phyloP scores from a whole-genome alignment of 2,113 vertebrate genomes.

The Pelmatolapia mariae region DNA sequence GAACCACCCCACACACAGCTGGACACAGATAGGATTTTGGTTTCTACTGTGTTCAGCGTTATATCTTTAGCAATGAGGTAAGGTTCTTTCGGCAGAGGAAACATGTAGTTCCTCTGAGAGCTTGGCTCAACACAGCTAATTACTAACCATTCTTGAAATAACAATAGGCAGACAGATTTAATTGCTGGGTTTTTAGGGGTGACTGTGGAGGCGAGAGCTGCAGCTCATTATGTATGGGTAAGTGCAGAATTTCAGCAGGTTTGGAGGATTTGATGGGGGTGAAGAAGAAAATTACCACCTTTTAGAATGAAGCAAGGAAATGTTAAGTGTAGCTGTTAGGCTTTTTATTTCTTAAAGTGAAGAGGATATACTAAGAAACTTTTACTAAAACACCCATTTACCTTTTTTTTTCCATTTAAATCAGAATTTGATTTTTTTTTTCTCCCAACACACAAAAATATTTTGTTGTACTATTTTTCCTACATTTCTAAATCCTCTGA shows the following conservation, averaged over 20 bases:
- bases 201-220: neutral
- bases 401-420: neutral
- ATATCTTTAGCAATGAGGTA: neutral
- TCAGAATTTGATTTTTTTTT: neutral
- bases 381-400: neutral
- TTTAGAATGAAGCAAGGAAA: neutral
- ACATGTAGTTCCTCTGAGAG: neutral
- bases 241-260: neutral
- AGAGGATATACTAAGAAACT: neutral
- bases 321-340: neutral
- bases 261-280: neutral
- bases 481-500: neutral
- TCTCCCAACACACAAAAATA: neutral
- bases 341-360: neutral
- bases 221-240: constrained; percentile 9
- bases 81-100: neutral
- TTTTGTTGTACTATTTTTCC: neutral
- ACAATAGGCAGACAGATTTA: constrained; percentile 29
- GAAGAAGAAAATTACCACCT: constrained; percentile 11
- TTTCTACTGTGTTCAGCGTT: neutral
- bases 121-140: constrained; percentile 22
- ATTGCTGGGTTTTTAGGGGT: constrained; percentile 22
- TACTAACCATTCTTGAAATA: constrained; percentile 36
- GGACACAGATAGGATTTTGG: neutral
- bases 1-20: neutral